A percentile compares a stretch with the other conserved stretches of the same genome.
Evolutionary conservation across 2,113 vertebrate genomes (phyloP).

Genomic region (Nycticebus coucang): DNA sequence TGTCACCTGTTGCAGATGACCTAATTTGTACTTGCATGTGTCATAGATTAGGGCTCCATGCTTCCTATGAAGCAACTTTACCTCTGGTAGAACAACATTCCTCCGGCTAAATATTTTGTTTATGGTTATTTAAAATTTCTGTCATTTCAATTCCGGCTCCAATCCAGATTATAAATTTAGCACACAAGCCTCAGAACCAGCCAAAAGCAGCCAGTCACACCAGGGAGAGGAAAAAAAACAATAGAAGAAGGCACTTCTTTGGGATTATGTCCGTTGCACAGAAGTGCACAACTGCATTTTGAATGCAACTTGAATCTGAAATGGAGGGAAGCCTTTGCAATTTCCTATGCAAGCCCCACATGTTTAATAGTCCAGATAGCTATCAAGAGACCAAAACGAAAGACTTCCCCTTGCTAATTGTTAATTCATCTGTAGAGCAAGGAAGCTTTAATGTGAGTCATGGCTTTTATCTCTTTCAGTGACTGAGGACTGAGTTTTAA

Average conservation of each 20-base stretch:
- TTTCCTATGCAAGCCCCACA: background rate
- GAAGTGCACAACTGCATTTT: background rate
- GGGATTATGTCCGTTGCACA: background rate
- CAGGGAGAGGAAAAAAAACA: background rate
- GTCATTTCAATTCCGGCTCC: background rate
- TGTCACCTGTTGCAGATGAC: constrained; percentile 87
- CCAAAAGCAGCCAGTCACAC: background rate
- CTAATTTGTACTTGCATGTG: constrained; percentile 86
- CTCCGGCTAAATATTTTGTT: constrained; percentile 59
- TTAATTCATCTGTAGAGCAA: constrained; percentile 62
- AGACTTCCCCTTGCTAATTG: constrained; percentile 60
- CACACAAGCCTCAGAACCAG: background rate
- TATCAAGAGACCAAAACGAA: constrained; percentile 36
- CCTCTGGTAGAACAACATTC: background rate
- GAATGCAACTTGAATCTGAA: background rate
- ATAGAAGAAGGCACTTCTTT: background rate
- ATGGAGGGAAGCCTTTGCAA: background rate
- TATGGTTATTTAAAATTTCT: background rate
- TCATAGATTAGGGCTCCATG: constrained; percentile 77
- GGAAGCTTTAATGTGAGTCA: constrained; percentile 66
- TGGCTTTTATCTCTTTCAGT: constrained; percentile 79
- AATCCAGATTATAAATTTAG: background rate
- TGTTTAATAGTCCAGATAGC: constrained; percentile 63
- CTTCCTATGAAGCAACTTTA: constrained; percentile 62
- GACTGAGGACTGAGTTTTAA: constrained; percentile 71